Conservation (phyloP, 2,113 vertebrate species). For the Steatornis caripensis region DNA sequence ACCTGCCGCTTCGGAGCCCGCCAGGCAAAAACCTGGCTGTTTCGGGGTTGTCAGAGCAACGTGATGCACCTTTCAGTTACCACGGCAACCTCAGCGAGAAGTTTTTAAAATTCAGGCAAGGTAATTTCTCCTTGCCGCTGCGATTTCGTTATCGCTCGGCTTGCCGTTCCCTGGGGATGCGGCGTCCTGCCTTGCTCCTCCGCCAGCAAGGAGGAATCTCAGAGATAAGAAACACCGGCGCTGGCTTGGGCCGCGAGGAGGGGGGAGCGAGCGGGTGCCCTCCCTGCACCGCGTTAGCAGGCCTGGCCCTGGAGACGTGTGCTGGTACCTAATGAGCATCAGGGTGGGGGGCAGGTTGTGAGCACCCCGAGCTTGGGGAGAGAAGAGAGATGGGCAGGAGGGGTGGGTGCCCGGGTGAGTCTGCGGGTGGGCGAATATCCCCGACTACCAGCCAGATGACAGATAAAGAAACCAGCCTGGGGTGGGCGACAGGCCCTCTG, state of each 20-base stretch:
- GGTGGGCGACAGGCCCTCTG: background rate
- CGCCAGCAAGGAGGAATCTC: slow-evolving; percentile 16
- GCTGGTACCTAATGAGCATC: background rate
- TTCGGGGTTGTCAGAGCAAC: slow-evolving; percentile 78
- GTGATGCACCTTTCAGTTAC: slow-evolving; percentile 83
- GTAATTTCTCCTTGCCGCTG: slow-evolving; percentile 66
- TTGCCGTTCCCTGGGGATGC: slow-evolving; percentile 31
- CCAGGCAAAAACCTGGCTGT: slow-evolving; percentile 72
- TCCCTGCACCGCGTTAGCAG: background rate
- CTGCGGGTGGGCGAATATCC: background rate
- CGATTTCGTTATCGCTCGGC: slow-evolving; percentile 38
- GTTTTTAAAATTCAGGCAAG: slow-evolving; percentile 82
- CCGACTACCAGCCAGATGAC: background rate
- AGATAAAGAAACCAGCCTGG: background rate
- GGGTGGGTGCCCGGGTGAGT: background rate
- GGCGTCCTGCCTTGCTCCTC: background rate
- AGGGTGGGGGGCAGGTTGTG: background rate
- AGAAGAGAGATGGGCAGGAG: background rate
- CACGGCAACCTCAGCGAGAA: slow-evolving; percentile 72
- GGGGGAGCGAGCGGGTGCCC: background rate
- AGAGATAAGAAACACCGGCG: background rate
- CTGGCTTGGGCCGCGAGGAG: background rate
- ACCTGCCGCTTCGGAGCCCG: background rate
- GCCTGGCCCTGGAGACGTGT: background rate
- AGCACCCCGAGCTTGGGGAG: background rate